These are phyloP conservation scores for Pediacus dermestoides DNA, from an alignment of 2,888 invertebrate species.

Conservation along the genomic window DNA sequence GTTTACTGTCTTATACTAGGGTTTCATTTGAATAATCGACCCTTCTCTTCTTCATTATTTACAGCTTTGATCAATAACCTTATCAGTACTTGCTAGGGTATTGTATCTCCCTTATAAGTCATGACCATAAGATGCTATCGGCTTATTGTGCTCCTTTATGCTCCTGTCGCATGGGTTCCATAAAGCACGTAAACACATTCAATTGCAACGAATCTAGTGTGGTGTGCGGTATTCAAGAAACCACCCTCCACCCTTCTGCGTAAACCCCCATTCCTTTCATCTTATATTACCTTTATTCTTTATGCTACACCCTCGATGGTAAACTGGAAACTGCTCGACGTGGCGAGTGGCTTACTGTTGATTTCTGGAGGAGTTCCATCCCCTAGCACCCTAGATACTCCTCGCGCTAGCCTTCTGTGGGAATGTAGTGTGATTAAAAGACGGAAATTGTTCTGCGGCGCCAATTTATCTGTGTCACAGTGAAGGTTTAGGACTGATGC, in stretches of 20 bases:
- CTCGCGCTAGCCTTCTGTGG: conserved; percentile 35
- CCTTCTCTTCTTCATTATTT: conserved; percentile 39
- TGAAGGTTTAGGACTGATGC: conserved; percentile 37
- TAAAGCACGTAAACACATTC: conserved; percentile 20
- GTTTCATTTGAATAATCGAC: conserved; percentile 43
- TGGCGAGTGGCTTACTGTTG: conserved; percentile 16
- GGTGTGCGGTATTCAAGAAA: conserved; percentile 22
- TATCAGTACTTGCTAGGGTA: conserved; percentile 34
- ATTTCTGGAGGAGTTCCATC: conserved; percentile 27
- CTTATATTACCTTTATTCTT: not conserved
- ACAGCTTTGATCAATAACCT: conserved; percentile 42
- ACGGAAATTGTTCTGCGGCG: conserved; percentile 49
- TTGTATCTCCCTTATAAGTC: conserved; percentile 40
- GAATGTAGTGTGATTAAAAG: conserved; percentile 49
- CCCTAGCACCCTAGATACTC: too few relatives aligned
- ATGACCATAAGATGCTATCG: conserved; percentile 37
- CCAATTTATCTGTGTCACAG: conserved; percentile 47
- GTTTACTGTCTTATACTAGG: conserved; percentile 35
- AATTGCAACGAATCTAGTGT: conserved; percentile 21
- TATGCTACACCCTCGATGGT: too few relatives aligned
- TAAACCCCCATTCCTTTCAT: conserved; percentile 14
- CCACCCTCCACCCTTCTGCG: too few relatives aligned
- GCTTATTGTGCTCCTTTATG: conserved; percentile 35
- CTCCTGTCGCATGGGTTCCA: conserved; percentile 22
- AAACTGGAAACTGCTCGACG: too few relatives aligned